Evolutionary conservation across 2,797 vertebrate genomes (phyloP).

Genomic region (Sparidentex hasta): DNA sequence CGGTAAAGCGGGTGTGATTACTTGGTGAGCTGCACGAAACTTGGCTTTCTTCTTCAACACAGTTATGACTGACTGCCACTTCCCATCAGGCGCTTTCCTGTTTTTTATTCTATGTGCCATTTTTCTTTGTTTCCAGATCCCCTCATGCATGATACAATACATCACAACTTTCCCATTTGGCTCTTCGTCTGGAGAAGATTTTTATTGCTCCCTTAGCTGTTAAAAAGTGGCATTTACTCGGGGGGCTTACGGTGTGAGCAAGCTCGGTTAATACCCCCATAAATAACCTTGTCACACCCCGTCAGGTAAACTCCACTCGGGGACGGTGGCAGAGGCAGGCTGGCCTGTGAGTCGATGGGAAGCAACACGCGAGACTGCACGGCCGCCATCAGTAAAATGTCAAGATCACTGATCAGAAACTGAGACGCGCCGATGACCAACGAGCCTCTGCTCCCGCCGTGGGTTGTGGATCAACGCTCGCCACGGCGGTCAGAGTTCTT

Average conservation of each 20-base stretch:
- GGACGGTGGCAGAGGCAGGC: conserved; percentile 37
- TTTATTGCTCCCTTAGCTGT: conserved; percentile 54
- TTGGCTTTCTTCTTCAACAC: background rate
- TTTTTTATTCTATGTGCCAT: background rate
- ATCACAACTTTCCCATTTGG: conserved; percentile 45
- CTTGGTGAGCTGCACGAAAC: background rate
- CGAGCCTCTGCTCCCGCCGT: background rate
- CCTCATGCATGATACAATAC: conserved; percentile 6
- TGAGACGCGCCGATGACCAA: conserved; percentile 21
- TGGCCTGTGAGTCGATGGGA: conserved; percentile 37
- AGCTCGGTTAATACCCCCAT: conserved; percentile 71
- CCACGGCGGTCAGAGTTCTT: background rate
- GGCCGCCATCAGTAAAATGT: conserved; percentile 67
- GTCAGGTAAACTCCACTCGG: conserved; percentile 65
- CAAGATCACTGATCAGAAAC: conserved; percentile 57
- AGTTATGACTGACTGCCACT: background rate
- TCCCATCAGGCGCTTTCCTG: background rate
- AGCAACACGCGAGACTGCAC: conserved; percentile 35
- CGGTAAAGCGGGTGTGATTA: background rate
- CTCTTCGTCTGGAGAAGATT: conserved; percentile 46
- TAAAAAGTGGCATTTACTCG: conserved; percentile 62
- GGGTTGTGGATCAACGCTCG: conserved; percentile 30
- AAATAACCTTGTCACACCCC: conserved; percentile 79
- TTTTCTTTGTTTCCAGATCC: conserved; percentile 12
- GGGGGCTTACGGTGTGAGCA: conserved; percentile 51